These are phyloP conservation scores for Linhomoeus sp. DNA, from an alignment of 2,888 invertebrate species.

Conservation along the genomic window DNA sequence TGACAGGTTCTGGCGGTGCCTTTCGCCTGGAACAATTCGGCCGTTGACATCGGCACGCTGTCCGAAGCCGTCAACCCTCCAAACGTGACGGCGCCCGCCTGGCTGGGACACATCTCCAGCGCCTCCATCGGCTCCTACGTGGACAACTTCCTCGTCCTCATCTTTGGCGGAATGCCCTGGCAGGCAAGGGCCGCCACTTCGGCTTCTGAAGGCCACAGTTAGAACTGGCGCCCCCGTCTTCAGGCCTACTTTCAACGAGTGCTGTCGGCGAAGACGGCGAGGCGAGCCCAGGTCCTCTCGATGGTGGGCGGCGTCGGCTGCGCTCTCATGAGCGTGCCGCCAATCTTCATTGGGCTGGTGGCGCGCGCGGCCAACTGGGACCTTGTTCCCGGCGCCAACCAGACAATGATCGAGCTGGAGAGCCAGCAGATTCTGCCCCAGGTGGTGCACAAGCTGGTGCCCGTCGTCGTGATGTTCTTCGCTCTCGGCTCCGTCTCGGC, in stretches of 20 bases:
- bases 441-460: constrained; percentile 73
- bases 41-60: background rate
- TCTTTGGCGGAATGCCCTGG: constrained; percentile 88
- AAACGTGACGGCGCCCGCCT: background rate
- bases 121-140: constrained; percentile 41
- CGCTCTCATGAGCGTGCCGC: constrained; percentile 82
- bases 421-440: constrained; percentile 15
- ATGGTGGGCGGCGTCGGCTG: constrained; percentile 84
- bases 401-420: background rate
- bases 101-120: background rate
- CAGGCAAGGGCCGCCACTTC: constrained; percentile 50
- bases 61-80: background rate
- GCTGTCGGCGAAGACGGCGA: constrained; percentile 73
- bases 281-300: constrained; percentile 68
- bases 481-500: constrained; percentile 77
- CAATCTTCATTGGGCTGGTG: constrained; percentile 80
- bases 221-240: too few species aligned
- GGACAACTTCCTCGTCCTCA: constrained; percentile 60
- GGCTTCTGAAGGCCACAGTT: too few species aligned
- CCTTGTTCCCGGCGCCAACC: too few species aligned
- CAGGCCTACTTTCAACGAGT: constrained; percentile 90
- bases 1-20: constrained; percentile 1
- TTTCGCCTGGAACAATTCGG: constrained; percentile 1
- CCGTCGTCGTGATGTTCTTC: constrained; percentile 78
- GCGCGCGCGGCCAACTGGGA: constrained; percentile 34